Base-by-base conservation (phyloP, 2,888 invertebrate genomes). In the Atrina japonica region DNA sequence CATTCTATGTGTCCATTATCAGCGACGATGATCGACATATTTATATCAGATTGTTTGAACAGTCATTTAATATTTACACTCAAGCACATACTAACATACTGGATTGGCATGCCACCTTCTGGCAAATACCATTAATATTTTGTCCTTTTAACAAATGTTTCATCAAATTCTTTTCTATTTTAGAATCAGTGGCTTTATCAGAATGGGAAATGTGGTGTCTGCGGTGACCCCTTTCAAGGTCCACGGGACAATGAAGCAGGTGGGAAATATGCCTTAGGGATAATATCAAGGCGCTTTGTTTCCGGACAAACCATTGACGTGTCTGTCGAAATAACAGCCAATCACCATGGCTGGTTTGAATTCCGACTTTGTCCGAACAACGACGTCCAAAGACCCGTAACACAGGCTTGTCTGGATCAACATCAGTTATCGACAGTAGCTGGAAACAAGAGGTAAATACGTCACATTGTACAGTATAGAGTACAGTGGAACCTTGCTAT, bases 181-280 rank as follows among this genome's bases (percentile, higher is more conserved):
- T 58, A 66, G 66, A 66, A 66, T 27, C 61, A 61, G 25, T 61
- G 49, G 9, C 18, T 55, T 14, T 60, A 55, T 21, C 40, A 75
- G 11, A 77, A 75, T 49, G 97, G 97, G 0, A 93, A 94, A 82
- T 97, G 97, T 87, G 97, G 97, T 0, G 92, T 96, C 47, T 97
- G 97, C 87, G 97, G 97, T 0, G 97, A 97, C 90, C 94, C 96
- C 3, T 94, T 94, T 87, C 76, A 83, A n/a, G 80, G 79, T 3
- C 80, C 85, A 3, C 74, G 85, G 23, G 71, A 76, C 7, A 83
- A 88, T 73, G 88, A 88, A 76, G 81, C 79, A 45, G 83, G 88
- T 6, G 87, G 88, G 0, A 69, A 64, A n/a, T 86, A 75, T 59
- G 77, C 77, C 16, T 70, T 61, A 11, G 80, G 80, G 7, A 64